A percentile compares a stretch with the other conserved stretches of the same genome.
Conservation (phyloP, 2,888 invertebrate species). For the Epinotia ramella region DNA sequence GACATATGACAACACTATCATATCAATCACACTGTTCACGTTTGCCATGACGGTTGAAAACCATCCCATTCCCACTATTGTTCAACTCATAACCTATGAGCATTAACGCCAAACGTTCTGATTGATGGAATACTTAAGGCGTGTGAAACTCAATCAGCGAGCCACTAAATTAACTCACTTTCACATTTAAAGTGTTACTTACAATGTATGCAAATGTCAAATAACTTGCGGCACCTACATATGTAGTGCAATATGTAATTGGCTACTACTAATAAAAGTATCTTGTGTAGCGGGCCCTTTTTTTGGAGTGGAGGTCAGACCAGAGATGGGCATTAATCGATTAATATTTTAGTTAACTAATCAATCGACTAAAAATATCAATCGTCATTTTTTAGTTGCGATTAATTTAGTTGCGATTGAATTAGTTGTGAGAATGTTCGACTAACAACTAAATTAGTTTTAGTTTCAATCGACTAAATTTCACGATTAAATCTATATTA, state of each 20-base stretch:
- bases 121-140: neutral
- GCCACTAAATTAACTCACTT: neutral
- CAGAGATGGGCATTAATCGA: too few relatives aligned
- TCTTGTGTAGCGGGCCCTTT: neutral
- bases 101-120: neutral
- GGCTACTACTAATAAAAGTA: neutral
- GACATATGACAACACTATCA: neutral
- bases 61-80: neutral
- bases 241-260: neutral
- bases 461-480: too few relatives aligned
- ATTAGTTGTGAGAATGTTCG: too few relatives aligned
- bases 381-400: too few relatives aligned
- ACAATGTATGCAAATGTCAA: constrained; percentile 9
- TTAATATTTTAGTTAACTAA: too few relatives aligned
- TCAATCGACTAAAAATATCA: too few relatives aligned
- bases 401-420: too few relatives aligned
- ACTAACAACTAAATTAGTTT: too few relatives aligned
- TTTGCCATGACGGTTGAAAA: neutral
- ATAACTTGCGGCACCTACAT: neutral
- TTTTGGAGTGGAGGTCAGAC: neutral
- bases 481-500: too few relatives aligned
- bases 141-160: constrained; percentile 8
- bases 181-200: constrained; percentile 5
- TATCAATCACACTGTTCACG: neutral
- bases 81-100: neutral